A percentile compares a stretch with the other conserved stretches of the same genome.
These are phyloP conservation scores for Pissodes strobi DNA, from an alignment of 1,140 invertebrate species.

Conservation along the genomic window DNA sequence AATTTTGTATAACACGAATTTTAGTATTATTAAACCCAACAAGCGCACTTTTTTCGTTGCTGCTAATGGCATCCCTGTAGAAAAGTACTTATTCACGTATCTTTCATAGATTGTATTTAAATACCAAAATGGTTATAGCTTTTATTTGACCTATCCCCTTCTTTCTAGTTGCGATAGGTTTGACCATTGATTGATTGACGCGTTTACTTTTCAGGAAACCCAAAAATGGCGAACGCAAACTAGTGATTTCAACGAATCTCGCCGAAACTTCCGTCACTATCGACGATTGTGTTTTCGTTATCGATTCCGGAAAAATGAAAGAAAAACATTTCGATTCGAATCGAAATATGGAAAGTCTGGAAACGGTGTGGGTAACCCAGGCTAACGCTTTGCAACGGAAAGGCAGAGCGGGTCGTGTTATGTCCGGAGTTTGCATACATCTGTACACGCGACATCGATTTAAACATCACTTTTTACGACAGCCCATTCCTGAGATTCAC, in stretches of 20 bases:
- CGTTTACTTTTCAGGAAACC: conserved; percentile 64
- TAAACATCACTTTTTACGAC: conserved; percentile 65
- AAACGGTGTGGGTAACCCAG: conserved; percentile 77
- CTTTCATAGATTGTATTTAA: no score
- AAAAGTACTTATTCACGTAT: no score
- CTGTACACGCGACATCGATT: conserved; percentile 77
- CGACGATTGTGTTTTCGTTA: conserved; percentile 89
- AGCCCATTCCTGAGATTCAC: conserved; percentile 84
- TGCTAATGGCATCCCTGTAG: no score
- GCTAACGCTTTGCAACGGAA: conserved; percentile 82
- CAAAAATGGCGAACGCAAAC: conserved; percentile 74
- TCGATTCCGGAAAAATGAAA: conserved; percentile 90
- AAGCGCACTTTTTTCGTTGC: no score
- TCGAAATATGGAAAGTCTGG: conserved; percentile 83
- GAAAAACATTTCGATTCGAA: conserved; percentile 84
- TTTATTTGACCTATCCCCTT: no score
- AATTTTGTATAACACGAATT: no score
- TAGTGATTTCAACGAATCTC: conserved; percentile 91
- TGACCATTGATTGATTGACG: no score
- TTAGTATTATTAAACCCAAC: no score
- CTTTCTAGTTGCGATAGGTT: no score
- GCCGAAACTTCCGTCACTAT: conserved; percentile 94
- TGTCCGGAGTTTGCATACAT: conserved; percentile 82
- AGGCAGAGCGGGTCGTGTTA: conserved; percentile 86
- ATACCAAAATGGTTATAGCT: no score